Conservation (phyloP, 35 echinoderm and acorn worm species). For the Lytechinus pictus region DNA sequence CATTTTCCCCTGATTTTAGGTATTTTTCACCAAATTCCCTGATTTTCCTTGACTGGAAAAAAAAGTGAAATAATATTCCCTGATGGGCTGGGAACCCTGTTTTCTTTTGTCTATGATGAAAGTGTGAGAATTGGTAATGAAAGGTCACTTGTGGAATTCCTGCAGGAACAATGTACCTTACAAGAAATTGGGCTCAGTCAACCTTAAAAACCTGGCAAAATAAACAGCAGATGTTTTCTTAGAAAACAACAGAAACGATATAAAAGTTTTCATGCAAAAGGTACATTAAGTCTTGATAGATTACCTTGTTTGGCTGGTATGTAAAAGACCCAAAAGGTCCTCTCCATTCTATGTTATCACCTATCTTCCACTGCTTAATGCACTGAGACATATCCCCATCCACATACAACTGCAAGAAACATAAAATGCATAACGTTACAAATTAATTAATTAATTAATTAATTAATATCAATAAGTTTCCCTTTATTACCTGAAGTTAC, state of each 20-base stretch:
- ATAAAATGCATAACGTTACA: not conserved
- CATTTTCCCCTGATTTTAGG: too few species aligned
- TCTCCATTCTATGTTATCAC: constrained; percentile 69
- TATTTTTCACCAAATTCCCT: too few species aligned
- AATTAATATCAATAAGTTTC: not conserved
- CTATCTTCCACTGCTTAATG: constrained; percentile 77
- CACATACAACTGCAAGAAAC: constrained; percentile 68
- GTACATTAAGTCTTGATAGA: not conserved
- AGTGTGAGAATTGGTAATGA: too few species aligned
- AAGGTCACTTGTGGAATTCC: too few species aligned
- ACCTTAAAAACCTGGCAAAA: not conserved
- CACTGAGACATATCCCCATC: constrained; percentile 79
- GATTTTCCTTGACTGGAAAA: too few species aligned
- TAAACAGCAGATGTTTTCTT: not conserved
- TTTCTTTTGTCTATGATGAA: too few species aligned
- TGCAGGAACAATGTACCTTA: too few species aligned
- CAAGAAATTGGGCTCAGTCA: not conserved
- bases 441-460: too few species aligned
- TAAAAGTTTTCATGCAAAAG: too few species aligned
- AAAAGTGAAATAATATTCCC: too few species aligned
- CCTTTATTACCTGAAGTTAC: too few species aligned
- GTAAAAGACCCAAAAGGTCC: constrained; percentile 76
- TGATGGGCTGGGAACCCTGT: too few species aligned
- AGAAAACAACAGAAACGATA: not conserved
- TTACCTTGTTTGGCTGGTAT: constrained; percentile 82